Base-by-base conservation (phyloP, 2,797 vertebrate species). In the Acanthis flammea region DNA sequence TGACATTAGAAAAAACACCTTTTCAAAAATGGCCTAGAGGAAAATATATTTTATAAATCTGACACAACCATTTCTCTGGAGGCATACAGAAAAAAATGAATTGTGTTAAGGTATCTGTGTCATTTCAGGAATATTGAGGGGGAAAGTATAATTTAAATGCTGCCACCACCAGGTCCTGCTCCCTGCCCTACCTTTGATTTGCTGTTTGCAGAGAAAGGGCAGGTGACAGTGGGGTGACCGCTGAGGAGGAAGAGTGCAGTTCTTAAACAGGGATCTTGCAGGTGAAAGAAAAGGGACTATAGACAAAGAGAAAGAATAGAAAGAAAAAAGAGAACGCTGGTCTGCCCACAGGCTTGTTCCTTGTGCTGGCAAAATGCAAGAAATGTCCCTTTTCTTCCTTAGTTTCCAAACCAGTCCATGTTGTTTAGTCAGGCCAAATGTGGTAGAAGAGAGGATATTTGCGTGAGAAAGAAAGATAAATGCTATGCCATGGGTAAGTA, bases 321-420 rank as follows among this genome's bases (percentile, higher is more conserved):
- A 48, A 35, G 13, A 31, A 35, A 33, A 85, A 85, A 57, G 9
- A 44, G 7, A 35, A 63, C 6, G 14, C 18, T 31, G 30, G 11
- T 30, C 10, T 1, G 0, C 14, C 14, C 2, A 4, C 4, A 1
- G 2, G 10, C 6, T 74, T 68, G 21, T 60, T 79, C 33, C 15
- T 48, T 58, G 5, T 10, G 25, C 31, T 73, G 44, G 17, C 19
- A 60, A 77, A 86, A 63, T 14, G 23, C 12, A 81, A 44, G 60
- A 55, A 76, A 86, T 67, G 53, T 58, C 14, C 18, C 7, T 51
- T 86, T 80, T 37, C 21, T 42, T 62, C 42, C 48, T 72, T 33
- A 33, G 19, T 68, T 65, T 86, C 51, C 37, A 81, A 63, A n/a
- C 17, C 9, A 60, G 30, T 57, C 47, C 33, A 42, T 9, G 0